Conservation (phyloP, 2,797 vertebrate species). For the Aulostomus chinensis region DNA sequence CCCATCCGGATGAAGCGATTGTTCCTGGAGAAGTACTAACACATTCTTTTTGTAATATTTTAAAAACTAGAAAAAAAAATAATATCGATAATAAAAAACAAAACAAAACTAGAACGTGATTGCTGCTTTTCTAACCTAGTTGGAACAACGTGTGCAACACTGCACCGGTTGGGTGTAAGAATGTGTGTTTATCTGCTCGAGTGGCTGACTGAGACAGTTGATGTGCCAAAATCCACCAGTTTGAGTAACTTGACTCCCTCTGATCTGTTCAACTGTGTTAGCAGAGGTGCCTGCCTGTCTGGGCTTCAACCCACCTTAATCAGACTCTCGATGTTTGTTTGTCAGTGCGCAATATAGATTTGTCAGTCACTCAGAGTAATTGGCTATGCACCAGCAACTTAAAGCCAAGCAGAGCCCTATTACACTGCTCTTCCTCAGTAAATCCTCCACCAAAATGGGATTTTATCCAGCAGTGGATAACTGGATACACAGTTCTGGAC, state of each 20-base stretch:
- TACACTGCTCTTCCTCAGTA: conserved; percentile 52
- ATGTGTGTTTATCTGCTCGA: conserved; percentile 29
- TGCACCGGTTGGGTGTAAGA: no score
- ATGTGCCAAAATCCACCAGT: conserved; percentile 17
- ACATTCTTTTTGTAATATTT: no score
- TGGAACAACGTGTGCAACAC: no score
- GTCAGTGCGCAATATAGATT: conserved; percentile 51
- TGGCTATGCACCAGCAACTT: conserved; percentile 71
- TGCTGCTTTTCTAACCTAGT: no score
- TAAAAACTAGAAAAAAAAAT: no score
- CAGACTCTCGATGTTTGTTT: conserved; percentile 59
- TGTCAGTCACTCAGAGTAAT: conserved; percentile 66
- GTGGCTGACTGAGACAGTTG: conserved; percentile 30
- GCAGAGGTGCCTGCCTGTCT: conserved; percentile 26
- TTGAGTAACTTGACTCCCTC: conserved; percentile 22
- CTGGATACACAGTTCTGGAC: not conserved
- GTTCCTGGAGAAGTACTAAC: no score
- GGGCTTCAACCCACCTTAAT: conserved; percentile 56
- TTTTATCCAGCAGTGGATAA: conserved; percentile 35
- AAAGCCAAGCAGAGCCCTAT: conserved; percentile 49
- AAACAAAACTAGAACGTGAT: no score
- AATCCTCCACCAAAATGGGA: conserved; percentile 49
- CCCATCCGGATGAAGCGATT: no score
- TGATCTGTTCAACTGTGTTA: conserved; percentile 44
- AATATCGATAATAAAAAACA: no score